These are phyloP conservation scores for Catonia carolina DNA, from an alignment of 2,888 invertebrate species.

Conservation along the genomic window DNA sequence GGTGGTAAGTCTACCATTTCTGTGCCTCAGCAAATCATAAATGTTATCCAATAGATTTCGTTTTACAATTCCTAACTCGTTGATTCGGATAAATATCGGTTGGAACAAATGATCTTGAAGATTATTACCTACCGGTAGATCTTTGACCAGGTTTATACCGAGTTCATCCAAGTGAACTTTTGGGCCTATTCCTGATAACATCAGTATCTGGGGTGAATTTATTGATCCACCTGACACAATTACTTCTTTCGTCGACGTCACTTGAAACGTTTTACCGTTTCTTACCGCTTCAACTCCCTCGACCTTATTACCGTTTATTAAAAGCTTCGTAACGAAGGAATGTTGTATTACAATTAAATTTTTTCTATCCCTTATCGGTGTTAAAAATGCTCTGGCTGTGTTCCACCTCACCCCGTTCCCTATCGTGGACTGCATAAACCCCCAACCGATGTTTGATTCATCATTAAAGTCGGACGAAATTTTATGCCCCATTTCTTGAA, in stretches of 20 bases:
- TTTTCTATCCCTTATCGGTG: slow-evolving; percentile 32
- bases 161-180: slow-evolving; percentile 26
- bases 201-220: slow-evolving; percentile 31
- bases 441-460: slow-evolving; percentile 52
- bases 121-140: slow-evolving; percentile 32
- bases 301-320: slow-evolving; percentile 41
- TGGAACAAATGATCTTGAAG: slow-evolving; percentile 31
- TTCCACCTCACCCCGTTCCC: slow-evolving; percentile 54
- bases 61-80: slow-evolving; percentile 31
- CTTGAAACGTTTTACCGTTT: slow-evolving; percentile 45
- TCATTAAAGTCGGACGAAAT: slow-evolving; percentile 53
- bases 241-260: slow-evolving; percentile 47
- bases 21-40: slow-evolving; percentile 44
- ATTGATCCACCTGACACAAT: slow-evolving; percentile 35
- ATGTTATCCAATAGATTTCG: slow-evolving; percentile 38
- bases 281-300: slow-evolving; percentile 54
- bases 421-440: slow-evolving; percentile 54
- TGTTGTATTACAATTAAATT: slow-evolving; percentile 37
- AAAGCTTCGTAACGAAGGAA: slow-evolving; percentile 35
- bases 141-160: slow-evolving; percentile 27
- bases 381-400: slow-evolving; percentile 36
- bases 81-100: slow-evolving; percentile 24
- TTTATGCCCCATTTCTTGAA: slow-evolving; percentile 66
- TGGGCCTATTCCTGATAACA: slow-evolving; percentile 36
- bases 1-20: slow-evolving; percentile 44